These are phyloP conservation scores for Drosophila kuntzei DNA, from an alignment of 2,888 invertebrate species.

Conservation along the genomic window DNA sequence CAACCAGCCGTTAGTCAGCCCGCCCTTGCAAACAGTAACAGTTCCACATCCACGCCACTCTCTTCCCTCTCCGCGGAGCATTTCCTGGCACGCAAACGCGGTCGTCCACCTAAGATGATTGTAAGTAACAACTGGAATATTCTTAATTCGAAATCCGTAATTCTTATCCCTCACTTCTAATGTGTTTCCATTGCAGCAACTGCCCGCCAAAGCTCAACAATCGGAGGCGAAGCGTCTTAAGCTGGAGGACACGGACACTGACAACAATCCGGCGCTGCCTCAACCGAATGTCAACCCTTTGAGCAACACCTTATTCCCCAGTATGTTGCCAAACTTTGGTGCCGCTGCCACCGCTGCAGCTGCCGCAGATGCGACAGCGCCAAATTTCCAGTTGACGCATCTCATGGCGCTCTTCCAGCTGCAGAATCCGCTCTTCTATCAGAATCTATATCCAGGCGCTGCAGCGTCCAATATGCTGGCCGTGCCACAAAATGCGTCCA, in stretches of 20 bases:
- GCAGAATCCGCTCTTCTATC: conserved; percentile 84
- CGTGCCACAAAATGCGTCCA: conserved; percentile 62
- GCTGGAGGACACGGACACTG: conserved; percentile 59
- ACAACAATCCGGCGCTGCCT: conserved; percentile 31
- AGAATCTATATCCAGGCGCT: conserved; percentile 83
- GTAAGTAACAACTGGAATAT: conserved; percentile 64
- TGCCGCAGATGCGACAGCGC: conserved; percentile 68
- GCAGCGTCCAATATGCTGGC: conserved; percentile 59
- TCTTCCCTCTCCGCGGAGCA: conserved; percentile 84
- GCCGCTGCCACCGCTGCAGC: conserved; percentile 63
- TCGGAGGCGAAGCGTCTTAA: conserved; percentile 79
- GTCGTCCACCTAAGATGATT: conserved; percentile 84
- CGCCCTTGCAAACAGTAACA: conserved; percentile 26
- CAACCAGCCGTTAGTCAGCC: conserved; percentile 40
- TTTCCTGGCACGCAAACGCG: conserved; percentile 83
- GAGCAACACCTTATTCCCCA: conserved; percentile 59
- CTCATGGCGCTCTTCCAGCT: conserved; percentile 84
- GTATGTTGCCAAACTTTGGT: conserved; percentile 71
- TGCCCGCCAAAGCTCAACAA: conserved; percentile 69
- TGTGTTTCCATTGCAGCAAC: conserved; percentile 60
- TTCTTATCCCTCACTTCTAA: neutral
- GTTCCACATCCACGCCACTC: conserved; percentile 79
- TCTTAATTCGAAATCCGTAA: no score
- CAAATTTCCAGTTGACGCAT: conserved; percentile 83
- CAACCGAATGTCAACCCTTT: conserved; percentile 17